Conservation (phyloP, 2,888 invertebrate species). For the Dryobotodes eremita region DNA sequence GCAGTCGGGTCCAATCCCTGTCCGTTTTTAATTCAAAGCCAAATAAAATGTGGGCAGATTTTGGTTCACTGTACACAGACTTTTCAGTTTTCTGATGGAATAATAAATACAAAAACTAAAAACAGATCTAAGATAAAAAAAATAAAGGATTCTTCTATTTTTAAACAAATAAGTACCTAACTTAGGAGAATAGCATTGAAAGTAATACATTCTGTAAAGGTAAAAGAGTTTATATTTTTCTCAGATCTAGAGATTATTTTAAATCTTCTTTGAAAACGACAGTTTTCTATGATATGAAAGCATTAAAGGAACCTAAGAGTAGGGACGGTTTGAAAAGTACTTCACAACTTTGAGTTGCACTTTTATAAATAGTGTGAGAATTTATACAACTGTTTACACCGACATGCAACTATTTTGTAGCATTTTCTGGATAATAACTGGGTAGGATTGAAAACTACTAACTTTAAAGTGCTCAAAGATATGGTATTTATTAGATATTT, state of each 20-base stretch:
- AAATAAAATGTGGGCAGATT: background rate
- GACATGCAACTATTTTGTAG: background rate
- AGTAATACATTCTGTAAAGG: background rate
- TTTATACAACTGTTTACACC: constrained; percentile 13
- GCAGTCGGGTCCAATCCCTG: background rate
- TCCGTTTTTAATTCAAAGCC: constrained; percentile 26
- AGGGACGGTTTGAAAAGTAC: constrained; percentile 1
- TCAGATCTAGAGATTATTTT: background rate
- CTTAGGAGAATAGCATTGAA: background rate
- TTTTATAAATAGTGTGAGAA: constrained; percentile 39
- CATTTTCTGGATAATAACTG: constrained; percentile 12
- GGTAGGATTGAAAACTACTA: background rate
- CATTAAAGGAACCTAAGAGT: background rate
- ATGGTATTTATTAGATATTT: background rate
- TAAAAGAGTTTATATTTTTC: constrained; percentile 12
- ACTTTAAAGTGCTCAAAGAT: background rate
- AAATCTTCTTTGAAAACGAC: constrained; percentile 12
- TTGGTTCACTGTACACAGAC: background rate
- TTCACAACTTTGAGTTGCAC: background rate
- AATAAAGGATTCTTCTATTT: background rate
- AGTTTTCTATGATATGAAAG: constrained; percentile 1
- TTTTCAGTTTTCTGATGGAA: background rate
- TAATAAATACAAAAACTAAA: constrained; percentile 4
- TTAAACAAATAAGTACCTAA: background rate
- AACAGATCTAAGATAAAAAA: background rate